Evolutionary conservation across 2,797 vertebrate species (phyloP), one percentile per base, ranked within the genome.

Genomic region (Denticeps clupeoides): DNA sequence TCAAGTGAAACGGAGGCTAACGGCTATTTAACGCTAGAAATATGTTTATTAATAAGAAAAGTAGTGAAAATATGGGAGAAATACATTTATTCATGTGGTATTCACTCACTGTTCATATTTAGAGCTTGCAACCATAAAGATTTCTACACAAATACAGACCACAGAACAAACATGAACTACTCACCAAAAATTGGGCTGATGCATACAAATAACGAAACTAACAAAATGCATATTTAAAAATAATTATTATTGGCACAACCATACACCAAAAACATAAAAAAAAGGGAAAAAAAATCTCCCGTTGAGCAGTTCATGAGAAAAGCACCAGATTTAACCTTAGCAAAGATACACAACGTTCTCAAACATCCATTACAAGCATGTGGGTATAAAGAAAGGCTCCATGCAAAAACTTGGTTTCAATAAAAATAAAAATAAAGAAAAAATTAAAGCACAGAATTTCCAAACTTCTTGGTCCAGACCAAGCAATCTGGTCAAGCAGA

Each of bases 91-190:
- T 60, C 54, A 63, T 64, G 58, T 58, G 43, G 58, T 55, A 60
- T 63, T 60, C 64, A 60, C 51, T 63, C 60, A 53, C 60, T 56
- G 45, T 57, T 57, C 41, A 60, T 56, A 55, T 47, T 37, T 50
- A 53, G 53, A 59, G 43, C 49, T 67, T 60, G 58, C 60, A 63
- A 53, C 38, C 55, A 38, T 38, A 48, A 42, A 44, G 4, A 51
- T 58, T 58, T 58, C 55, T 43, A 58, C 52, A 67, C 60, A 60
- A 51, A 51, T 63, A 67, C 60, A 56, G 47, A 63, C 60, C 53
- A 63, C 64, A 50, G 33, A 65, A 62, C 45, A 32, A 52, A 47
- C 43, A 51, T 15, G 43, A 51, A 23, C 21, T 41, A 59, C 46
- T 41, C 33, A 33, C 35, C 43, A 51, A 46, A 62, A 64, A 43